phyloP scores from a whole-genome alignment of 1,140 invertebrate genomes.

The Drosophila burlai region DNA sequence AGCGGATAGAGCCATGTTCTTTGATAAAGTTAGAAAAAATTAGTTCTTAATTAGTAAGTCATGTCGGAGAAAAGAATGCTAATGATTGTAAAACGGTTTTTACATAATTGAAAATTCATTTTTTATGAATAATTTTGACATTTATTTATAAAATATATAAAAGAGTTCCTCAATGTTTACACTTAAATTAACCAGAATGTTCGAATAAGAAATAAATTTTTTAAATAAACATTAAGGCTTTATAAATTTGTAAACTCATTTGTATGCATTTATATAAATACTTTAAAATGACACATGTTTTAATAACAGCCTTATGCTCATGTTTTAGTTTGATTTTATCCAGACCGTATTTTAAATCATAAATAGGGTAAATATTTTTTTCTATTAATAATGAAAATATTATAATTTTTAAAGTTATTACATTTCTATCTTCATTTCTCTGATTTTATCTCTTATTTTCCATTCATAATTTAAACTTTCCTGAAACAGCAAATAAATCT shows the following conservation, averaged over 20 bases:
- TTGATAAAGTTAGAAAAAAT: not conserved
- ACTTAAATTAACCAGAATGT: not conserved
- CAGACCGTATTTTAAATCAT: not conserved
- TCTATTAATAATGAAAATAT: not conserved
- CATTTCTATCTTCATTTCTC: not conserved
- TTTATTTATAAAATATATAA: not conserved
- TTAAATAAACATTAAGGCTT: not conserved
- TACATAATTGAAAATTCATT: not conserved
- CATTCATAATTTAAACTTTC: not conserved
- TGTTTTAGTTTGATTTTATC: not conserved
- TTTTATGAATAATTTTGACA: not conserved
- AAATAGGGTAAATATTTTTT: accelerated
- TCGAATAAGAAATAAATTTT: not conserved
- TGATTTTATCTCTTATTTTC: no score
- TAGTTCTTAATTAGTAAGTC: constrained; percentile 7
- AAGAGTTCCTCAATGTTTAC: no score
- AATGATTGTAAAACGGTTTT: no score
- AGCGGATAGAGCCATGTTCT: not conserved
- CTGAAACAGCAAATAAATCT: not conserved
- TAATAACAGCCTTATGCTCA: not conserved
- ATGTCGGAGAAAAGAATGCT: not conserved
- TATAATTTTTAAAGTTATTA: no score
- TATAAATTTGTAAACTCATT: not conserved
- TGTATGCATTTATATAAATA: not conserved
- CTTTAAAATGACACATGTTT: not conserved